phyloP scores from a whole-genome alignment of 2,797 vertebrate species.

The Myotis daubentonii region DNA sequence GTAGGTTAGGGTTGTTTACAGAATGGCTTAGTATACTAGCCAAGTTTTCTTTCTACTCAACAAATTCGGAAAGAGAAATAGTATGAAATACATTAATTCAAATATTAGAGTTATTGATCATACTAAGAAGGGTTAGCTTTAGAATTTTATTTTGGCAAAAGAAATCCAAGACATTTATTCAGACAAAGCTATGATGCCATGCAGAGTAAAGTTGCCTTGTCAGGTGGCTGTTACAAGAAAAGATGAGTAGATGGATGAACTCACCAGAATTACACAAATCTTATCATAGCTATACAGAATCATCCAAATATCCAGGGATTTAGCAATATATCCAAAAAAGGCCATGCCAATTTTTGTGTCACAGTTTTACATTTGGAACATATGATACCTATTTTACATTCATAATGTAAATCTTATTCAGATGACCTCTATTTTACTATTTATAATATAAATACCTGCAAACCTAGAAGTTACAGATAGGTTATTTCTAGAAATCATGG shows the following conservation, averaged over 20 bases:
- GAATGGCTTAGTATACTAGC: background rate
- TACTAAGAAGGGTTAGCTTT: background rate
- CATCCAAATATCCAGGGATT: constrained; percentile 18
- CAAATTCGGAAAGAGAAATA: constrained; percentile 1
- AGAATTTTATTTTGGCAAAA: background rate
- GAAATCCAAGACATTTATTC: constrained; percentile 13
- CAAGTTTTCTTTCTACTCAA: background rate
- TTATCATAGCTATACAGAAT: constrained; percentile 16
- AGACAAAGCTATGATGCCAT: constrained; percentile 3
- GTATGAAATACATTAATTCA: background rate
- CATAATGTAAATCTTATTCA: background rate
- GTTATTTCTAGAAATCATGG: constrained; percentile 32
- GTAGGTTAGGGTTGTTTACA: background rate
- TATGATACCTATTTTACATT: constrained; percentile 3
- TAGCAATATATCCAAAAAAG: background rate
- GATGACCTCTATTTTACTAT: background rate
- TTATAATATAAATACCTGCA: constrained; percentile 25
- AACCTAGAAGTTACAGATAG: background rate
- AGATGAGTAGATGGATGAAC: background rate
- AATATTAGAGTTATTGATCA: background rate
- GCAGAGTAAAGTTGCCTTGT: constrained; percentile 3
- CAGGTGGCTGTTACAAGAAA: background rate
- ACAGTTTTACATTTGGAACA: background rate
- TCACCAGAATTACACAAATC: constrained; percentile 18
- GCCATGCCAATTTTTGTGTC: background rate